Evolutionary conservation across 2,888 invertebrate species (phyloP), one percentile per base, ranked within the genome.

Genomic region (Drosophila vallismaia): DNA sequence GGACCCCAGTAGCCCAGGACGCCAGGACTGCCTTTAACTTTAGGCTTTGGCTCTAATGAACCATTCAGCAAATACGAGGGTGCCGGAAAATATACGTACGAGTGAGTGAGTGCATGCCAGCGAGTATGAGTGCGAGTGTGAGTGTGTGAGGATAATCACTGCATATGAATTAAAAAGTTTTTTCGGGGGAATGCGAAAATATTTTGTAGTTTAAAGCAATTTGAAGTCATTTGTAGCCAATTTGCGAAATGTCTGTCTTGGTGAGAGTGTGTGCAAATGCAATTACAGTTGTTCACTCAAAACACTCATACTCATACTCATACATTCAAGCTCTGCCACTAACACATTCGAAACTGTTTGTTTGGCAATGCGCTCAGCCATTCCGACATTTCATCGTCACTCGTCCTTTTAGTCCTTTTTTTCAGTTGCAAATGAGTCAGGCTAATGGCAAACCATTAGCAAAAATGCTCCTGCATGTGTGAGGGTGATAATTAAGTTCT

Each of bases 211-310:
- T 87, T 87, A 83, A 87, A 85, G 85, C 87, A 85, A 85, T 85
- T 85, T 85, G 74, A 80, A 85, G 85, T 87, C 87, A 87, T 85
- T 85, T 87, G 85, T 82, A 85, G 85, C 83, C 85, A 85, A 85
- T 85, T 85, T 85, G 78, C 85, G 71, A 78, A 69, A 79, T 81
- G 78, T 79, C 79, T 82, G 44, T 5, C 42, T 28, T 55, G 46
- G 52, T 36, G 51, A 24, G 54, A 45, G 12, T 50, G 45, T 62
- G 36, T 56, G 54, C 54, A 60, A 84, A 84, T 84, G 86, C 85
- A 84, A 84, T 84, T 84, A 86, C 40, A 58, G 19, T 19, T 19
- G 19, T 19, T 19, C 19, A 19, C 2, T 19, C 19, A 19, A 19
- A 19, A 19, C 19, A 19, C 19, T 19, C 19, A 19, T 19, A 19